Percentiles rank a stretch among this genome's conserved stretches.
Conservation (phyloP, 2,113 vertebrate species). For the Embiotoca jacksoni region DNA sequence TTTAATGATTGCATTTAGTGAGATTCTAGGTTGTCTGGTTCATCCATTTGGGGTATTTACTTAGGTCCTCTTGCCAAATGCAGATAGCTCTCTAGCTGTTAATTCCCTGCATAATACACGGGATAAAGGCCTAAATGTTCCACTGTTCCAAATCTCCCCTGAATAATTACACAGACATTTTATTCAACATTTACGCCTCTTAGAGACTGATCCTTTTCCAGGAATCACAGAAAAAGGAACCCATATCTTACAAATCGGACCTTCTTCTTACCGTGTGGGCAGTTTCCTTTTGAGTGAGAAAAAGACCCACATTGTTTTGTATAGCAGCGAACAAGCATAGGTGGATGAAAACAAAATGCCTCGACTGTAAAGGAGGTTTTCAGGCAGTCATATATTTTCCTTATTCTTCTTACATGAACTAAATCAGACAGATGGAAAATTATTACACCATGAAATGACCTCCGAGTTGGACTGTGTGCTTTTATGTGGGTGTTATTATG, state of each 20-base stretch:
- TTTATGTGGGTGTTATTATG: slow-evolving; percentile 64
- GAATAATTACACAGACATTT: slow-evolving; percentile 64
- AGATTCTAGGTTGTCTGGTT: slow-evolving; percentile 50
- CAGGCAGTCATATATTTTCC: slow-evolving; percentile 18
- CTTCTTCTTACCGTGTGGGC: slow-evolving; percentile 28
- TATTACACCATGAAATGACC: slow-evolving; percentile 48
- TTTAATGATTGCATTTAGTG: slow-evolving; percentile 55
- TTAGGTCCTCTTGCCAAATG: slow-evolving; percentile 60
- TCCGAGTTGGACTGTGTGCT: slow-evolving; percentile 25
- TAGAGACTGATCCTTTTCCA: slow-evolving; percentile 50
- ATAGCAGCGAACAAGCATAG: slow-evolving; percentile 15
- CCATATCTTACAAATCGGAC: slow-evolving; percentile 32
- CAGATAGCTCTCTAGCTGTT: slow-evolving; percentile 59
- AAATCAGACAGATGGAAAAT: slow-evolving; percentile 47
- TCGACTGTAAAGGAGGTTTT: slow-evolving; percentile 23
- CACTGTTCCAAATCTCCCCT: slow-evolving; percentile 64
- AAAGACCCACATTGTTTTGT: slow-evolving; percentile 23
- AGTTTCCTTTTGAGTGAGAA: slow-evolving; percentile 16
- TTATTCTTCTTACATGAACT: slow-evolving; percentile 22
- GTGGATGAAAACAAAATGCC: slow-evolving; percentile 9
- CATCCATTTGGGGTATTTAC: slow-evolving; percentile 59
- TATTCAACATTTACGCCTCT: slow-evolving; percentile 54
- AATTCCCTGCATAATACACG: slow-evolving; percentile 69
- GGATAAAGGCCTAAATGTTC: slow-evolving; percentile 66
- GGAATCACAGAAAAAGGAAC: slow-evolving; percentile 45